phyloP scores from a whole-genome alignment of 2,797 vertebrate species.

The Typhlichthys subterraneus region DNA sequence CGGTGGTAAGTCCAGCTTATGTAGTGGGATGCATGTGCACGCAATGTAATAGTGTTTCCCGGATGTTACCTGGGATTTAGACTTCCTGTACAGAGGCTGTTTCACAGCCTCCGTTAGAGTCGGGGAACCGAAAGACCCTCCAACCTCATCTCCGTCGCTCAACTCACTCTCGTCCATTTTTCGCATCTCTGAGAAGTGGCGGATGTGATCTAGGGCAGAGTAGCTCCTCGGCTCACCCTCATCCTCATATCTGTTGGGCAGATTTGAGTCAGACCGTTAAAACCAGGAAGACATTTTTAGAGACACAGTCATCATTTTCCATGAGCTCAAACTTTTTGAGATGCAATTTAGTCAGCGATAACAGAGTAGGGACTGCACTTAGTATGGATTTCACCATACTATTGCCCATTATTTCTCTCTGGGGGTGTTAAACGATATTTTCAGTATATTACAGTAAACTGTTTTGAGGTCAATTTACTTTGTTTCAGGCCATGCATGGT shows the following conservation, averaged over 20 bases:
- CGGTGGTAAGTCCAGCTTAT: not conserved
- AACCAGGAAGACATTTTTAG: too few species aligned
- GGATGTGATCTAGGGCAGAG: slow-evolving; percentile 95
- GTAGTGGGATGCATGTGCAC: too few species aligned
- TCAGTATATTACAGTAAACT: too few species aligned
- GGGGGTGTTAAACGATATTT: too few species aligned
- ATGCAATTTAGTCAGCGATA: too few species aligned
- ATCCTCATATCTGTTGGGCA: slow-evolving; percentile 84
- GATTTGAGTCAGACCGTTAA: not conserved
- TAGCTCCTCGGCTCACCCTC: slow-evolving; percentile 86
- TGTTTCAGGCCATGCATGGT: too few species aligned
- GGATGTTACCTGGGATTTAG: slow-evolving; percentile 92
- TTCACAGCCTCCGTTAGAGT: slow-evolving; percentile 90
- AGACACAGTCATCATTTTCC: not conserved
- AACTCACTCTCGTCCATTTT: slow-evolving; percentile 93
- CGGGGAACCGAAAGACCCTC: slow-evolving; percentile 85
- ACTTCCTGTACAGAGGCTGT: slow-evolving; percentile 95
- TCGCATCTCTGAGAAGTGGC: slow-evolving; percentile 92
- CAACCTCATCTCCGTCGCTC: slow-evolving; percentile 83
- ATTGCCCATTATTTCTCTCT: too few species aligned
- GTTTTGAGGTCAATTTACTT: too few species aligned
- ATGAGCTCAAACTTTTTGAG: not conserved
- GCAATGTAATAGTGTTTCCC: not conserved
- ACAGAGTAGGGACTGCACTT: too few species aligned
- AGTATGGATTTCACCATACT: too few species aligned